Conservation (phyloP, 2,113 vertebrate species). For the Delphinapterus leucas region DNA sequence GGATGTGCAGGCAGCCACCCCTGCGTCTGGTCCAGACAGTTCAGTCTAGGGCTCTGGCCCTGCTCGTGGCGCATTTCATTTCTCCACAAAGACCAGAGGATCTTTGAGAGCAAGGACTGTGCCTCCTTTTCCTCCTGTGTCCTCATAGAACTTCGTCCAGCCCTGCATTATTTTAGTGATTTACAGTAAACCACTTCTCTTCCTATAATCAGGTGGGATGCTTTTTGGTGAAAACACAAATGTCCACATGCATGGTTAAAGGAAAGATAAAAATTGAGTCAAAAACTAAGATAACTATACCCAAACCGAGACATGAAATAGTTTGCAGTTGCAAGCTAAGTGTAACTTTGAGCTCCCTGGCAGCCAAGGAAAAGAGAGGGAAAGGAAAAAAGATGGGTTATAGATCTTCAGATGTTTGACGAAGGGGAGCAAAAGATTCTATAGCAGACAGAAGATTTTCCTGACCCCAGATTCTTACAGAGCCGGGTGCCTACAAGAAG, state of each 20-base stretch:
- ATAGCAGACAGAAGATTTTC: neutral
- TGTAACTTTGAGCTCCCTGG: neutral
- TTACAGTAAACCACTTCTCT: fast-evolving
- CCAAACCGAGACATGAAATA: no score
- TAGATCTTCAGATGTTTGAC: neutral
- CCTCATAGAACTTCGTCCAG: fast-evolving
- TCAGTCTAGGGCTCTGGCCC: neutral
- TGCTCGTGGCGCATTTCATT: fast-evolving
- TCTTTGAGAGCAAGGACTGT: fast-evolving
- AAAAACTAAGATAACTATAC: neutral
- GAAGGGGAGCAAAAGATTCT: neutral
- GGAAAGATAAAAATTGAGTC: no score
- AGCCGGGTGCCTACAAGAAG: neutral
- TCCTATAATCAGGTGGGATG: neutral
- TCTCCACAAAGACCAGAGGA: fast-evolving
- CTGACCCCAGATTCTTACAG: neutral
- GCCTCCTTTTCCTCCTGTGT: fast-evolving
- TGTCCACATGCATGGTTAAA: fast-evolving
- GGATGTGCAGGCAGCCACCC: neutral
- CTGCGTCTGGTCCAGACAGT: fast-evolving
- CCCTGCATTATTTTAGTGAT: fast-evolving
- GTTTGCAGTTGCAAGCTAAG: neutral
- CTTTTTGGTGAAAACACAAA: neutral
- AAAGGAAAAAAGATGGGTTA: fast-evolving
- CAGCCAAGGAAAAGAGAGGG: neutral